Evolutionary conservation across 1,140 invertebrate species (phyloP), one percentile per base, ranked within the genome.

Genomic region (Brevipalpus yothersi): DNA sequence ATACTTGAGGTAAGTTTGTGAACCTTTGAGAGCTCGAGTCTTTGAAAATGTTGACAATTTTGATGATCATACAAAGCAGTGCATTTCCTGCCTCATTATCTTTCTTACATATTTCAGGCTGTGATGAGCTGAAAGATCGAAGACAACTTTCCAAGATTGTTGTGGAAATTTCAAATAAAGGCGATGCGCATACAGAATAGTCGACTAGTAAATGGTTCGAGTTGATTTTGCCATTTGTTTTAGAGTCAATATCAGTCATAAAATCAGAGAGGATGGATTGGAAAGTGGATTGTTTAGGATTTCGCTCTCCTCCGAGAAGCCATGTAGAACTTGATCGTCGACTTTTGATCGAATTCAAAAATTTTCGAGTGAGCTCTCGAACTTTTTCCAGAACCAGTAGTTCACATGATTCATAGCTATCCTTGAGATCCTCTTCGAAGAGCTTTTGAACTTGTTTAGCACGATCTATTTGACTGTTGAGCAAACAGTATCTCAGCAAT

Each of bases 311-410:
- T 63, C 64, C 65, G 66, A n/a, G 65, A 66, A 56, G 69, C 65
- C 47, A 65, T 61, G 57, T 59, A 23, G 63, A 69, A 41, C 31
- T 66, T 41, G 56, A 13, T 41, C 58, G 55, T 8, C 19, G 13
- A 21, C 58, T 5, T 10, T 57, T 49, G 64, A 63, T 12, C 1
- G 41, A 41, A 19, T 11, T 23, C 19, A 40, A 10, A 49, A 15
- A 41, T 40, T 31, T 41, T 2, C 15, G 15, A n/a, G 21, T 31
- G 4, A 58, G 41, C 51, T 49, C 45, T 10, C 1, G 15, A n/a
- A 19, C 47, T 42, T 76, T 75, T 61, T 77, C 76, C 59, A 76
- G 72, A 62, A 73, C 73, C 5, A 75, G 61, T 56, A 72, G 69
- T 63, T 76, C 74, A 63, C 75, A 74, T 53, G 72, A 70, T 64